A percentile compares a stretch with the other conserved stretches of the same genome.
These are phyloP conservation scores for Tribolium madens DNA, from an alignment of 1,140 invertebrate species.

Conservation along the genomic window DNA sequence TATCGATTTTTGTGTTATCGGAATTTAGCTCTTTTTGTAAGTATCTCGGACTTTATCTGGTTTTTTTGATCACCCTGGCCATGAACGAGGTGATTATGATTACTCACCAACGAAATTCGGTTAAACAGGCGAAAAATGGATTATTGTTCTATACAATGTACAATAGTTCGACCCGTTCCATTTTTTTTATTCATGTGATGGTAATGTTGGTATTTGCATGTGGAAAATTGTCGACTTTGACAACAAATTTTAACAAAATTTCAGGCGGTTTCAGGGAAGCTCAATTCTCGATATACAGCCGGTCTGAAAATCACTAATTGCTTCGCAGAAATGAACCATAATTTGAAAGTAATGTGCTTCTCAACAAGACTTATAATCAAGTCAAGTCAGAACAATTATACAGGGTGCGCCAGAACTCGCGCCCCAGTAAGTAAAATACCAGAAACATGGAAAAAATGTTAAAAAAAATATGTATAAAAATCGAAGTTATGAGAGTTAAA, in stretches of 20 bases:
- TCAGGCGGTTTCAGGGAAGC: background rate
- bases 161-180: constrained; percentile 5
- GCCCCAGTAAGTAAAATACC: too few relatives aligned
- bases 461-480: too few relatives aligned
- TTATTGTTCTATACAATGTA: constrained; percentile 11
- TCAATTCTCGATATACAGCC: background rate
- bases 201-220: constrained; percentile 17
- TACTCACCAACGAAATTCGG: background rate
- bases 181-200: constrained; percentile 28
- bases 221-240: background rate
- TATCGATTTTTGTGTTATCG: constrained; percentile 43
- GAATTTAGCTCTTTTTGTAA: constrained; percentile 32
- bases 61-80: constrained; percentile 25
- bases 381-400: background rate
- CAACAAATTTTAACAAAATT: background rate
- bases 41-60: constrained; percentile 13
- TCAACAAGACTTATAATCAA: background rate
- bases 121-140: constrained; percentile 1
- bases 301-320: background rate
- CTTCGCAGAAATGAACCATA: background rate
- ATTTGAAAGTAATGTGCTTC: background rate
- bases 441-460: too few relatives aligned
- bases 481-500: too few relatives aligned
- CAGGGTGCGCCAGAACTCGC: too few relatives aligned
- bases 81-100: background rate